A percentile compares a stretch with the other conserved stretches of the same genome.
Evolutionary conservation across 1,140 invertebrate species (phyloP).

Genomic region (Anoplophora glabripennis): DNA sequence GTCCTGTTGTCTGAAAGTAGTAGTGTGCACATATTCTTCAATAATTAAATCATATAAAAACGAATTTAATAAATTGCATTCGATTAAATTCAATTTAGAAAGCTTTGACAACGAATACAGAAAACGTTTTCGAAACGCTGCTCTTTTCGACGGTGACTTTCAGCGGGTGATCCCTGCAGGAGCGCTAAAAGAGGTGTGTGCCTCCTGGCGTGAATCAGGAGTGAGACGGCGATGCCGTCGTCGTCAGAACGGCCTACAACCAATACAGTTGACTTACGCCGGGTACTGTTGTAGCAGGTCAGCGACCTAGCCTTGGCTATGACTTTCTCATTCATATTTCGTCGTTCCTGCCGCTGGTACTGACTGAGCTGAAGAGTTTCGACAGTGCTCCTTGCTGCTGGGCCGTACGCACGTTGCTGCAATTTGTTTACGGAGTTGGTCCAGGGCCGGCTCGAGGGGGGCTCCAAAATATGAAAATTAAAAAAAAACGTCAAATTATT

Average conservation of each 20-base stretch:
- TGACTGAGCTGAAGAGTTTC: neutral
- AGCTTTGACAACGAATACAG: too few species aligned
- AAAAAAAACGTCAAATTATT: neutral
- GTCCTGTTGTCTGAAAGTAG: too few species aligned
- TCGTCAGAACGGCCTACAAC: slow-evolving; percentile 33
- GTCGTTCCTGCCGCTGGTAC: neutral
- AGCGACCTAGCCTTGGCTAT: slow-evolving; percentile 48
- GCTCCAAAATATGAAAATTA: neutral
- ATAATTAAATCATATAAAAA: too few species aligned
- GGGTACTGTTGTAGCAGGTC: slow-evolving; percentile 46
- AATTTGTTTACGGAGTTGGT: neutral
- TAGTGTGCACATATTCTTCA: too few species aligned
- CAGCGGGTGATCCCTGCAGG: too few species aligned
- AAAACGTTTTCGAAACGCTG: too few species aligned
- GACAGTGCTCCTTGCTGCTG: neutral
- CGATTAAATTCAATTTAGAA: too few species aligned
- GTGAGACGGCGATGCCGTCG: too few species aligned
- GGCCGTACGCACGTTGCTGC: neutral
- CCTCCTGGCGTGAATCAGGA: too few species aligned
- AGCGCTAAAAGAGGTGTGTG: too few species aligned
- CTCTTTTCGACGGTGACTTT: too few species aligned
- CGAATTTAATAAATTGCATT: too few species aligned
- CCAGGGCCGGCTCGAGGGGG: neutral
- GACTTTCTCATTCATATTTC: slow-evolving; percentile 43
- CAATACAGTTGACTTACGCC: slow-evolving; percentile 46